Percentiles rank a stretch among this genome's conserved stretches.
Conservation (phyloP, 2,113 vertebrate species). For the Leiothrix lutea region DNA sequence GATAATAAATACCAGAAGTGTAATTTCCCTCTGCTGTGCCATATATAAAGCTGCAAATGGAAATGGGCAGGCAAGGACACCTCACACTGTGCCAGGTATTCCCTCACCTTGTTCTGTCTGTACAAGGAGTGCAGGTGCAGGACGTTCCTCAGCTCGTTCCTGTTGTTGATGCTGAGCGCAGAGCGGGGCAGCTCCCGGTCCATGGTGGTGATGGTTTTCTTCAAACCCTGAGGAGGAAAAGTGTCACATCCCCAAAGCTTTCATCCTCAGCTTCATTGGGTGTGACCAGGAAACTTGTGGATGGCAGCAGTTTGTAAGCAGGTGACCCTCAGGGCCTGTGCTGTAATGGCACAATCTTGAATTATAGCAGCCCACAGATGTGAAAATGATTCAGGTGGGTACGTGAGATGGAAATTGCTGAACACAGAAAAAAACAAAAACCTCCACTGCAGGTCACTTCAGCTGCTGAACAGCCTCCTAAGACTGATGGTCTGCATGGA, state of each 20-base stretch:
- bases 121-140: slow-evolving; percentile 86
- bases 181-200: slow-evolving; percentile 89
- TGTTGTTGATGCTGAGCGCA: slow-evolving; percentile 86
- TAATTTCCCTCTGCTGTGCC: neutral
- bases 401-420: neutral
- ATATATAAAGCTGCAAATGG: fast-evolving
- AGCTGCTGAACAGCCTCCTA: neutral
- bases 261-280: neutral
- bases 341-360: neutral
- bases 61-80: too few species aligned
- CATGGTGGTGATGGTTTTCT: slow-evolving; percentile 85
- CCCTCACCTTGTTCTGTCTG: slow-evolving; percentile 85
- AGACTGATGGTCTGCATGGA: neutral
- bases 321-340: neutral
- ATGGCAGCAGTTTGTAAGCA: neutral
- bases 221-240: slow-evolving; percentile 77
- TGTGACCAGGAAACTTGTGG: neutral
- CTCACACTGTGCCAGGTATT: fast-evolving
- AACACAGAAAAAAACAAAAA: neutral
- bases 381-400: neutral
- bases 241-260: fast-evolving
- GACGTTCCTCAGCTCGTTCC: slow-evolving; percentile 82
- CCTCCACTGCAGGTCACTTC: neutral
- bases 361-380: neutral
- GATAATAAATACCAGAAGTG: neutral